Conservation (phyloP, 2,888 invertebrate species). For the Rotaria sp. region DNA sequence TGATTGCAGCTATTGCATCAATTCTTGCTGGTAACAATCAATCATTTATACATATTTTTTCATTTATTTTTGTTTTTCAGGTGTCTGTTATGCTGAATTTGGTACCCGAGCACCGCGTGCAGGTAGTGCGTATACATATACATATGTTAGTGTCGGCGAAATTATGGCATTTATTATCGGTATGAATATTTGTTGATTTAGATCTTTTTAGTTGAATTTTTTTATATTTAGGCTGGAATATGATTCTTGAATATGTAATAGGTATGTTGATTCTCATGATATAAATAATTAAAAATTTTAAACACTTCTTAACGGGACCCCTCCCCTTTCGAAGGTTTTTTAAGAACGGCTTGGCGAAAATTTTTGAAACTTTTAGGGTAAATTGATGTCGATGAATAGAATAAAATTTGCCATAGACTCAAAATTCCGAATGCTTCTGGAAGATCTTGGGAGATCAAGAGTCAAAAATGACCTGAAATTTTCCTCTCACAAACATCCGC, state of each 20-base stretch:
- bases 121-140: conserved; percentile 82
- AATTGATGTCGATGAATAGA: too few species aligned
- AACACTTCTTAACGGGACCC: too few species aligned
- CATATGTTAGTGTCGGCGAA: conserved; percentile 84
- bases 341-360: too few species aligned
- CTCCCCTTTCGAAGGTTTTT: too few species aligned
- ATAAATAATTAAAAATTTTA: too few species aligned
- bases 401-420: too few species aligned
- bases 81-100: conserved; percentile 58
- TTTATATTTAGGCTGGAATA: conserved; percentile 64
- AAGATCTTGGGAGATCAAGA: too few species aligned
- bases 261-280: conserved; percentile 45
- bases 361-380: too few species aligned
- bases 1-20: conserved; percentile 57
- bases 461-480: too few species aligned
- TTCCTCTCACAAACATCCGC: too few species aligned
- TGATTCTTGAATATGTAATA: conserved; percentile 62
- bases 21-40: conserved; percentile 46
- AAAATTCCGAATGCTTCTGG: too few species aligned
- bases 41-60: too few species aligned
- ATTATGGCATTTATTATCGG: conserved; percentile 79
- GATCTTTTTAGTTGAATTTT: background rate
- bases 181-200: background rate
- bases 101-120: conserved; percentile 55
- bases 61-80: background rate